Evolutionary conservation across 1,140 invertebrate genomes (phyloP), one percentile per base, ranked within the genome.

Genomic region (Dendroctonus valens): DNA sequence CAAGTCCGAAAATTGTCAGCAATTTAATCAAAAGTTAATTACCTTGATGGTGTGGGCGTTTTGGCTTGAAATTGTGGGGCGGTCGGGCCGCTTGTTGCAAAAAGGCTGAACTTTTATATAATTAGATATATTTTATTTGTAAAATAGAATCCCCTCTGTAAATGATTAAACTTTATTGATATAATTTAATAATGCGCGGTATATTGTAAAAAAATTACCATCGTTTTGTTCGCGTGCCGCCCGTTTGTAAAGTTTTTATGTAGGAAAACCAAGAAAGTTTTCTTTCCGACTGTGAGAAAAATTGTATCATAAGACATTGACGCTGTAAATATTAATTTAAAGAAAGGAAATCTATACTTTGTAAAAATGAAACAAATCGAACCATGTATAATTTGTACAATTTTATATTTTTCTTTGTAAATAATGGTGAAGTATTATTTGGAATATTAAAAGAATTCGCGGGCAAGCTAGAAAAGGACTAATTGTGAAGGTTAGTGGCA

Each of bases 321-420:
- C 59, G 12, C 41, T 62, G 70, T 71, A 71, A 66, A 71, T 71
- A 71, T 71, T 67, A 71, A 62, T 71, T 71, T 67, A 65, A 68
- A 38, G 41, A 67, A 65, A 59, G 44, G 55, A 70, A 68, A 63
- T 64, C 55, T 71, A 65, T 64, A 67, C 50, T 69, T 61, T 71
- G 42, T 65, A 64, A 55, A 63, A 59, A 68, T 37, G 41, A 48
- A 60, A 61, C 41, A 41, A 58, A 65, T 65, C 37, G 41, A 59
- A 65, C 62, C n/a, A 49, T 69, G 57, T 64, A 63, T 68, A 69
- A 69, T 63, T 63, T 69, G 68, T 69, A 65, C 55, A 69, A 65
- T 69, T 60, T 64, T 65, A 61, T 61, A 55, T 40, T 64, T 69
- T 69, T 64, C 57, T 64, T 64, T 70, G 69, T 70, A 70, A 70